A percentile compares a stretch with the other conserved stretches of the same genome.
Conservation (phyloP, 2,888 invertebrate genomes). For the Abrostola triplasia region DNA sequence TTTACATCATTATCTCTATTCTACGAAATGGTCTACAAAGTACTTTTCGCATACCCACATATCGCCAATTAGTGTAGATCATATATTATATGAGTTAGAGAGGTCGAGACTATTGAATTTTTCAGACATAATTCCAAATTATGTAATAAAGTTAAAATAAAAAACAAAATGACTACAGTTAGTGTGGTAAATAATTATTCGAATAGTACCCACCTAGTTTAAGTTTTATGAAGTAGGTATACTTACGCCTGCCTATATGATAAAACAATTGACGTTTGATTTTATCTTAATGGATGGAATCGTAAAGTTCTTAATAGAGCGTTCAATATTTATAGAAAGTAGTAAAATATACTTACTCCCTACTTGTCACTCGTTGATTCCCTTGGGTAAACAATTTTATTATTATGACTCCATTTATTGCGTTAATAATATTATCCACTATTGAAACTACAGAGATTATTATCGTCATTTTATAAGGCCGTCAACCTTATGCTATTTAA, state of each 20-base stretch:
- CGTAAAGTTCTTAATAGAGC: constrained; percentile 51
- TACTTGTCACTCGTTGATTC: constrained; percentile 46
- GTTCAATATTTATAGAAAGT: constrained; percentile 47
- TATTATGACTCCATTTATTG: constrained; percentile 53
- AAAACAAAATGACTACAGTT: too few species aligned
- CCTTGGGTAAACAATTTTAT: constrained; percentile 55
- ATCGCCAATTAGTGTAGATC: too few species aligned
- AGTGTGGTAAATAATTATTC: too few species aligned
- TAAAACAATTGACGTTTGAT: constrained; percentile 46
- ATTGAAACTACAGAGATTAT: constrained; percentile 52
- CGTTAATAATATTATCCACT: constrained; percentile 55
- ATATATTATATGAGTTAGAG: too few species aligned
- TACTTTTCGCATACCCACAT: too few species aligned
- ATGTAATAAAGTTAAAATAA: too few species aligned
- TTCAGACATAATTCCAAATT: too few species aligned
- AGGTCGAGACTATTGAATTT: too few species aligned
- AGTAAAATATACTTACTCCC: constrained; percentile 49
- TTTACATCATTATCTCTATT: too few species aligned
- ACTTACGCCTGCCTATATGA: constrained; percentile 4
- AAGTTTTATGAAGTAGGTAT: neutral
- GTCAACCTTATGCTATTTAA: constrained; percentile 33
- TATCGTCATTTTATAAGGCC: constrained; percentile 50
- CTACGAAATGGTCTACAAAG: too few species aligned
- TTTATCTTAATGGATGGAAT: constrained; percentile 41
- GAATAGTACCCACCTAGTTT: neutral